Evolutionary conservation across 2,113 vertebrate genomes (phyloP).

Genomic region (Neogobius melanostomus): DNA sequence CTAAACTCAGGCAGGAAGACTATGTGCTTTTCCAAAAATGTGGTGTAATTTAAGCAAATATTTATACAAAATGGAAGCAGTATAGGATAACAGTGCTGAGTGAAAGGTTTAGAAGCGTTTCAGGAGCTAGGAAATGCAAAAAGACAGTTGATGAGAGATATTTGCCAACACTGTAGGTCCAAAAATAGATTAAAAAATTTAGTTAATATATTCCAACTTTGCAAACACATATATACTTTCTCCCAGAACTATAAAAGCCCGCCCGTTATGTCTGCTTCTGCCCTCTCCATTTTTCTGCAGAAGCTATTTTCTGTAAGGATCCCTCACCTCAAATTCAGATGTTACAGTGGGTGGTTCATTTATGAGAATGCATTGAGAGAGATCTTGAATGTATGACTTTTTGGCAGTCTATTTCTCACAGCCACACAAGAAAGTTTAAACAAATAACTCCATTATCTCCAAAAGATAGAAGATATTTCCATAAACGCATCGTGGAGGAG

Average conservation of each 20-base stretch:
- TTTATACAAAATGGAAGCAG: background rate
- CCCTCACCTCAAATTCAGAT: constrained; percentile 22
- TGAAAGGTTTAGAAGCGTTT: background rate
- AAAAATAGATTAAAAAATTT: too few species aligned
- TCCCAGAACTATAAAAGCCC: background rate
- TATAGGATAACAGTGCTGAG: background rate
- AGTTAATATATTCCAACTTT: background rate
- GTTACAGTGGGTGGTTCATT: constrained; percentile 21
- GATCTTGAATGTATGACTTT: constrained; percentile 11
- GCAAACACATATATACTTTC: background rate
- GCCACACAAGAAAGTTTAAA: background rate
- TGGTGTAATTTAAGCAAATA: constrained; percentile 1
- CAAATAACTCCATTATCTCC: constrained; percentile 6
- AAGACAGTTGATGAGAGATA: too few species aligned
- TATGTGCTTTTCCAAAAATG: background rate
- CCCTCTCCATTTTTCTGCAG: background rate
- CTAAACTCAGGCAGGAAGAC: background rate
- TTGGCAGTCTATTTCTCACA: background rate
- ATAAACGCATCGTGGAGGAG: constrained; percentile 9
- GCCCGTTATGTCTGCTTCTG: background rate
- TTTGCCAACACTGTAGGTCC: too few species aligned
- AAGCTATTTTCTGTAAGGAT: background rate
- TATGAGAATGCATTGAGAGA: constrained; percentile 13
- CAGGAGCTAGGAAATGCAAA: too few species aligned
- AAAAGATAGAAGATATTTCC: constrained; percentile 18